Evolutionary conservation across 2,113 vertebrate species (phyloP).

Genomic region (Atlantisia rogersi): DNA sequence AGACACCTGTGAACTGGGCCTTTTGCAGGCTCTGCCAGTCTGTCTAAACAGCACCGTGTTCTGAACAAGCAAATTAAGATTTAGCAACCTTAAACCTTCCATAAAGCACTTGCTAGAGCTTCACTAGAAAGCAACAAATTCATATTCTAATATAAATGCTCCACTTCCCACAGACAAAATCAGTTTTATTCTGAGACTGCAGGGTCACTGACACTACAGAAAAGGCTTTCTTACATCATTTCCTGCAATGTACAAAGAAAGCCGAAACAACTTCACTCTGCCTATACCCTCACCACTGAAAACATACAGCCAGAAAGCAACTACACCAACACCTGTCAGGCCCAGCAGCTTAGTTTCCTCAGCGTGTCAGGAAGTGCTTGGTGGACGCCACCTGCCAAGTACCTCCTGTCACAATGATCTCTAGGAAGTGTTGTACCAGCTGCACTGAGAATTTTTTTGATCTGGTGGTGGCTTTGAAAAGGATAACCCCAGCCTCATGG

Average conservation of each 20-base stretch:
- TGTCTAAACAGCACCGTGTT: rapidly evolving
- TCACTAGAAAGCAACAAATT: not conserved
- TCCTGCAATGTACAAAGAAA: not conserved
- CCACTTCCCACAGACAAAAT: rapidly evolving
- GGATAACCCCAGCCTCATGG: not conserved
- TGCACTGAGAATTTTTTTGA: not conserved
- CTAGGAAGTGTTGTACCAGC: not conserved
- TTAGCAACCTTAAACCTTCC: not conserved
- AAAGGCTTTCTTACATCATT: not conserved
- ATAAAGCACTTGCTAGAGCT: not conserved
- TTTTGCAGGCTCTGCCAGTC: not conserved
- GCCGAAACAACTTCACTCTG: not conserved
- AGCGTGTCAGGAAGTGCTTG: not conserved
- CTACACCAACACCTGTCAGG: too few relatives aligned
- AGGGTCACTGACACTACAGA: too few relatives aligned
- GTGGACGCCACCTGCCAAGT: not conserved
- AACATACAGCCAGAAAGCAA: not conserved
- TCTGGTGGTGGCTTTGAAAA: not conserved
- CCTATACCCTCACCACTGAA: not conserved
- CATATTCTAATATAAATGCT: not conserved
- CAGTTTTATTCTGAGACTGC: not conserved
- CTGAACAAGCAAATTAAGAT: not conserved
- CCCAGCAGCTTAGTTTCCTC: not conserved
- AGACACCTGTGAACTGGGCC: too few relatives aligned
- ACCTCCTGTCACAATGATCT: not conserved